These are phyloP conservation scores for Cataglyphis albicans DNA, from an alignment of 2,888 invertebrate genomes.

Conservation along the genomic window DNA sequence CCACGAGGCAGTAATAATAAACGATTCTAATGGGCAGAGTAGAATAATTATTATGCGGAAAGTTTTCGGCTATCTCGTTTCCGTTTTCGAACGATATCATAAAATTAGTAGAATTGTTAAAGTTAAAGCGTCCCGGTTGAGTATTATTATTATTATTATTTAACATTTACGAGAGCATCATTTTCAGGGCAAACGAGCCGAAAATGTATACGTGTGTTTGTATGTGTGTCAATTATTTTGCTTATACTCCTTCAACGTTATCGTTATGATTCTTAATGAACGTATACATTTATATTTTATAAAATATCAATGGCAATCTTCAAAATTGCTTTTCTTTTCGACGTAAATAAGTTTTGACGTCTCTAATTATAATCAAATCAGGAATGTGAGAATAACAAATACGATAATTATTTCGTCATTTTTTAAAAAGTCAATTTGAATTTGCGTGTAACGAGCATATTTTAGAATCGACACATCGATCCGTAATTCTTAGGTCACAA, in stretches of 20 bases:
- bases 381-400: not conserved
- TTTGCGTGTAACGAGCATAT: not conserved
- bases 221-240: not conserved
- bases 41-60: constrained; percentile 25
- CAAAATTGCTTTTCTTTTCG: not conserved
- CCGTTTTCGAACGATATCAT: not conserved
- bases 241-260: no score
- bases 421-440: not conserved
- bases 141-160: constrained; percentile 1
- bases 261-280: not conserved
- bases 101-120: constrained; percentile 32
- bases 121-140: not conserved
- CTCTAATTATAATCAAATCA: not conserved
- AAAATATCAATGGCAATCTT: not conserved
- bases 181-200: not conserved
- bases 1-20: constrained; percentile 46
- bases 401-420: not conserved
- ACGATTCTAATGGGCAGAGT: constrained; percentile 29
- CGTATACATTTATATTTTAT: not conserved
- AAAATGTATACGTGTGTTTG: not conserved
- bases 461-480: not conserved
- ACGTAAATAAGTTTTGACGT: not conserved
- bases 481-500: constrained; percentile 16
- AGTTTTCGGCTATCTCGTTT: constrained; percentile 40
- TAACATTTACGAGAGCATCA: not conserved